Evolutionary conservation across 2,113 vertebrate genomes (phyloP).

Genomic region (Hippocampus comes): DNA sequence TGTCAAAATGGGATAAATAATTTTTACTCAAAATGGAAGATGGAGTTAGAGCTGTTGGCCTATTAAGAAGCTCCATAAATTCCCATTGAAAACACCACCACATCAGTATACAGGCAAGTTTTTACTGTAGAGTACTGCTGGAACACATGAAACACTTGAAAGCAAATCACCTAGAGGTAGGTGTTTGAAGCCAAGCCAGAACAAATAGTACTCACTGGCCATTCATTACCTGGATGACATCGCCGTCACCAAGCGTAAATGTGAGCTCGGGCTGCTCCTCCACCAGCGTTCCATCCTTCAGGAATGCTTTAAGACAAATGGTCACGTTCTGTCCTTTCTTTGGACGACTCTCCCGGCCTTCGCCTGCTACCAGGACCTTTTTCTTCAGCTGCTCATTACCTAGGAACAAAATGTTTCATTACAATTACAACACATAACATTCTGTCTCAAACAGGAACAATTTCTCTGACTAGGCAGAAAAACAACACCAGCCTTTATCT

Average conservation of each 20-base stretch:
- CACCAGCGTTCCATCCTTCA: slow-evolving; percentile 75
- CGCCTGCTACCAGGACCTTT: slow-evolving; percentile 80
- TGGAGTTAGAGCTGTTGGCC: not conserved
- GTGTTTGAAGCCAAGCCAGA: not conserved
- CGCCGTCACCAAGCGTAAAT: slow-evolving; percentile 90
- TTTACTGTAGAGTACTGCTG: not conserved
- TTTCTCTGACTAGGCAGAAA: no score
- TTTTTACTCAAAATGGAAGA: not conserved
- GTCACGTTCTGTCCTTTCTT: slow-evolving; percentile 85
- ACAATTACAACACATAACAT: not conserved
- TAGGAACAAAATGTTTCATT: slow-evolving; percentile 38
- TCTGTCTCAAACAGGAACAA: not conserved
- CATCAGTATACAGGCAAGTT: not conserved
- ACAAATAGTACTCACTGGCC: not conserved
- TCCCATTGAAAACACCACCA: not conserved
- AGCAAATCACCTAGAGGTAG: not conserved
- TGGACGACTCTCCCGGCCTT: slow-evolving; percentile 76
- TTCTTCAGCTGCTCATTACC: slow-evolving; percentile 86
- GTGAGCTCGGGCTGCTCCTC: slow-evolving; percentile 74
- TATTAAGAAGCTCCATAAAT: not conserved
- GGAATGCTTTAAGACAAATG: slow-evolving; percentile 73
- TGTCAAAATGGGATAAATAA: no score
- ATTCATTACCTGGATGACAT: slow-evolving; percentile 84
- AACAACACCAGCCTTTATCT: no score
- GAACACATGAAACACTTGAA: not conserved